These are phyloP conservation scores for Turdus rufiventris DNA, from an alignment of 2,113 vertebrate genomes.

Conservation along the genomic window DNA sequence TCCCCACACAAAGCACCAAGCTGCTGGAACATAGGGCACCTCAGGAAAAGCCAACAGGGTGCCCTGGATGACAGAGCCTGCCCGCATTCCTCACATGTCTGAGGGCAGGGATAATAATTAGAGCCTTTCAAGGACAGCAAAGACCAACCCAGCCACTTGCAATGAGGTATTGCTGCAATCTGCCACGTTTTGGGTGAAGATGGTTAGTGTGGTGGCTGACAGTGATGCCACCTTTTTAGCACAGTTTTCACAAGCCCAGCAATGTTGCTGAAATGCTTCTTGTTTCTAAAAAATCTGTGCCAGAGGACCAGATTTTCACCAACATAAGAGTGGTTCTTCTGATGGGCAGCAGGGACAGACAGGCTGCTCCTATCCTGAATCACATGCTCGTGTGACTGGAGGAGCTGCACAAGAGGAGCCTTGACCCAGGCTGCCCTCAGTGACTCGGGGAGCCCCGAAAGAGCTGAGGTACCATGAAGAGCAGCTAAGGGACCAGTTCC, in stretches of 20 bases:
- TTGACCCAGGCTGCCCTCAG: not conserved
- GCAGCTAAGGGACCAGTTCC: not conserved
- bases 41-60: not conserved
- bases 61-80: not conserved
- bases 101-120: constrained; percentile 3
- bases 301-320: not conserved
- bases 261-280: not conserved
- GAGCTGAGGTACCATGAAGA: not conserved
- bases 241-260: not conserved
- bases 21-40: not conserved
- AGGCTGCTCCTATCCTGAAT: not conserved
- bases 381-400: rapidly evolving
- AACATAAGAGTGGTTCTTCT: not conserved
- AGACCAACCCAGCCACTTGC: not conserved
- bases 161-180: not conserved
- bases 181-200: rapidly evolving
- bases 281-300: not conserved
- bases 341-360: rapidly evolving
- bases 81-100: not conserved
- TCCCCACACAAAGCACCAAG: rapidly evolving
- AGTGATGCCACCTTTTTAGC: not conserved
- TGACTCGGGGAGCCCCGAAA: rapidly evolving
- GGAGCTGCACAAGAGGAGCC: rapidly evolving
- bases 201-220: rapidly evolving
- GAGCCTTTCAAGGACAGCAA: not conserved